Percentiles rank a stretch among this genome's conserved stretches.
Conservation (phyloP, 2,113 vertebrate species). For the Zosterops borbonicus region DNA sequence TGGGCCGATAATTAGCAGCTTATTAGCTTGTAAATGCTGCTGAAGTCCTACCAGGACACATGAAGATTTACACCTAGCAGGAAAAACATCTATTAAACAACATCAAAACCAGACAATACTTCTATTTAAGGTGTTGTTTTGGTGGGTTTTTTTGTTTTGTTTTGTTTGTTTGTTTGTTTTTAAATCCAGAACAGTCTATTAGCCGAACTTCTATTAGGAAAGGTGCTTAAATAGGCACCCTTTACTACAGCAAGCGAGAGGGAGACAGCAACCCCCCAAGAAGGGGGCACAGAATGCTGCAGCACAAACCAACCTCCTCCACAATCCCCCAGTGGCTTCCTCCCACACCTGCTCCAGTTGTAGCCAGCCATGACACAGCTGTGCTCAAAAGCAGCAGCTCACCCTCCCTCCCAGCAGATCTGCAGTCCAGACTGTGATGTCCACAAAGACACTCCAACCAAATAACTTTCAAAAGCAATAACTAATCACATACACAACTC, state of each 20-base stretch:
- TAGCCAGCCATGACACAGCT: neutral
- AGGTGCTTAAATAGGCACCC: neutral
- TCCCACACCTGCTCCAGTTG: neutral
- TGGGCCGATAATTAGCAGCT: conserved; percentile 28
- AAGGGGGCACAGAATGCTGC: neutral
- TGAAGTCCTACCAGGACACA: conserved; percentile 22
- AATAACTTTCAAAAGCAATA: neutral
- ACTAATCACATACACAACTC: neutral
- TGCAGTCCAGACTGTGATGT: neutral
- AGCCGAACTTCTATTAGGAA: neutral
- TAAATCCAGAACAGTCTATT: neutral
- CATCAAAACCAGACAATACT: neutral
- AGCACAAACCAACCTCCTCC: neutral
- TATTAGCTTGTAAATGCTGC: conserved; percentile 14
- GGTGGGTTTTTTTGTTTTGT: too few species aligned
- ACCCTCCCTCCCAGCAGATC: neutral
- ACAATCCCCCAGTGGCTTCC: neutral
- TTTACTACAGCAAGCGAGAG: neutral
- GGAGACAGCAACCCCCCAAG: neutral
- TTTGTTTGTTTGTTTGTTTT: neutral
- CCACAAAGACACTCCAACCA: neutral
- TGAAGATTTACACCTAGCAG: conserved; percentile 24
- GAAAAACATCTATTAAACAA: conserved; percentile 41
- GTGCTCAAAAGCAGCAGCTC: neutral
- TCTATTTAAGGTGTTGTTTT: neutral